Conservation (phyloP, 2,797 vertebrate species). For the Dendrocincla tyrannina region DNA sequence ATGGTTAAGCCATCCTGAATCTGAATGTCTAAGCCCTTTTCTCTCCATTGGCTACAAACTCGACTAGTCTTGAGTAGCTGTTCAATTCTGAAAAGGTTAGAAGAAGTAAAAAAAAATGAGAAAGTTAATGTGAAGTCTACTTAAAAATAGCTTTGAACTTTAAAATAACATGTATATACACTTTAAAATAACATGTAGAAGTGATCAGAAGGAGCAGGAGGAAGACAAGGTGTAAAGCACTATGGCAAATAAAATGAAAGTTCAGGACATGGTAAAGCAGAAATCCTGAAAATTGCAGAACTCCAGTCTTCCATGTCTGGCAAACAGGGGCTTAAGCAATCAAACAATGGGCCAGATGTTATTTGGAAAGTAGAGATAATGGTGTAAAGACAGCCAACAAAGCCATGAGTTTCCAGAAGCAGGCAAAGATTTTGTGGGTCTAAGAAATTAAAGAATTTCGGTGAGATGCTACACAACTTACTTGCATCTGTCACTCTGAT, state of each 20-base stretch:
- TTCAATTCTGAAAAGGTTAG: background rate
- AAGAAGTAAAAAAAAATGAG: background rate
- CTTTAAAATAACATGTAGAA: background rate
- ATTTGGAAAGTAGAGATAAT: background rate
- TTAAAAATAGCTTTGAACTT: background rate
- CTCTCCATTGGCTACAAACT: background rate
- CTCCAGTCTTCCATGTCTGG: background rate
- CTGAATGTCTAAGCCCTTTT: background rate
- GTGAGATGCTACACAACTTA: background rate
- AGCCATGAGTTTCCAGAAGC: background rate
- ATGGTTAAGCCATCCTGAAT: background rate
- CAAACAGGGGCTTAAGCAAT: background rate
- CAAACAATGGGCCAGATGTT: background rate
- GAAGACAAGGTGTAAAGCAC: background rate
- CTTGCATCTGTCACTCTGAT: background rate
- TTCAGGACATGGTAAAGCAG: background rate
- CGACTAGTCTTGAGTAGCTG: background rate
- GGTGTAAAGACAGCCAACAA: background rate
- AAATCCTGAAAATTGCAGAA: background rate
- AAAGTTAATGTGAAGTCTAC: background rate
- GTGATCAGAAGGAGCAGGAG: background rate
- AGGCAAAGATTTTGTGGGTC: background rate
- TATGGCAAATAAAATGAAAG: background rate
- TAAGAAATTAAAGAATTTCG: background rate
- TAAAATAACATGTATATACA: background rate